These are phyloP conservation scores for Scortum barcoo DNA, from an alignment of 2,113 vertebrate genomes.

Conservation along the genomic window DNA sequence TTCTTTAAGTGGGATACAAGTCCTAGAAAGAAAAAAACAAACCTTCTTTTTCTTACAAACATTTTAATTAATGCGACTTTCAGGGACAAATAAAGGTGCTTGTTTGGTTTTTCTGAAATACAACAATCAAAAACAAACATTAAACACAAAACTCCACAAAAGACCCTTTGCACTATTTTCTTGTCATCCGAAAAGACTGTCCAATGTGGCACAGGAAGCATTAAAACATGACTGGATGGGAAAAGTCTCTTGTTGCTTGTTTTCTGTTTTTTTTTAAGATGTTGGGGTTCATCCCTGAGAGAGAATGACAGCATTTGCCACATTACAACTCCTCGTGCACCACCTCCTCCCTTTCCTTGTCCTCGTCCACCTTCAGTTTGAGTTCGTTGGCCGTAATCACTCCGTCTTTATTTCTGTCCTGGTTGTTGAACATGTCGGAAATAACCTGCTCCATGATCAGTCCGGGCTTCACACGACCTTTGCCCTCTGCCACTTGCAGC, in stretches of 20 bases:
- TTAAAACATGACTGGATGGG: conserved; percentile 39
- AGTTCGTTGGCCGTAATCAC: conserved; percentile 90
- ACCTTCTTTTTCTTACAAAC: conserved; percentile 60
- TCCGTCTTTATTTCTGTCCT: conserved; percentile 94
- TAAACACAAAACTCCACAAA: conserved; percentile 36
- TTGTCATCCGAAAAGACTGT: conserved; percentile 21
- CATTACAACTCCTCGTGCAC: conserved; percentile 92
- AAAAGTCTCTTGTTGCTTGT: conserved; percentile 47
- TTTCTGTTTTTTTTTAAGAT: conserved; percentile 7
- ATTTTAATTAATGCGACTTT: conserved; percentile 59
- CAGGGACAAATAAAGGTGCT: conserved; percentile 73
- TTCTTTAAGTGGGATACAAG: not conserved
- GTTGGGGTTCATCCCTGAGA: conserved; percentile 73
- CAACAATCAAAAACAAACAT: conserved; percentile 46
- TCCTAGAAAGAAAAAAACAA: not conserved
- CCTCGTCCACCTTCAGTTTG: conserved; percentile 94
- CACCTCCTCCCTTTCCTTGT: conserved; percentile 84
- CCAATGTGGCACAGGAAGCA: conserved; percentile 23
- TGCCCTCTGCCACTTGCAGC: conserved; percentile 89
- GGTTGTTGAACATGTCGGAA: conserved; percentile 94
- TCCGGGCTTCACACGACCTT: conserved; percentile 91
- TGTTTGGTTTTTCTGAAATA: conserved; percentile 57
- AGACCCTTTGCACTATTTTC: conserved; percentile 41
- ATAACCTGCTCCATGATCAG: conserved; percentile 87
- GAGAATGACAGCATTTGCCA: conserved; percentile 29